Percentiles rank a stretch among this genome's conserved stretches.
These are phyloP conservation scores for Poeciliopsis presidionis DNA, from an alignment of 2,797 vertebrate species.

Conservation along the genomic window DNA sequence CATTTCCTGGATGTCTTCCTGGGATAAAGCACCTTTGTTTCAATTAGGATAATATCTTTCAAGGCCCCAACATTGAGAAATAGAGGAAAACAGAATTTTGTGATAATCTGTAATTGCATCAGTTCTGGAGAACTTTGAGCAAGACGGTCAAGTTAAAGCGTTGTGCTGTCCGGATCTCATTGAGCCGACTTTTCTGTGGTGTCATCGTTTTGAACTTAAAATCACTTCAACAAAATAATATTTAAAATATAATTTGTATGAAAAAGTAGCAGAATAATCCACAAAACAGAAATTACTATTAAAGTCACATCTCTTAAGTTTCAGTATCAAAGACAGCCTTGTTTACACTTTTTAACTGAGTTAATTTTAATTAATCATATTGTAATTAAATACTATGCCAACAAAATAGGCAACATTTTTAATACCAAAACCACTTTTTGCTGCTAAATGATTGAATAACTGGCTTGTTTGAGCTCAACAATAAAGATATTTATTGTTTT, in stretches of 20 bases:
- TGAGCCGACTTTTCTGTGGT: not conserved
- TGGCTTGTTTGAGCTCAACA: too few relatives aligned
- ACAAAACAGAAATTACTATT: not conserved
- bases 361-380: too few relatives aligned
- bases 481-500: too few relatives aligned
- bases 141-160: not conserved
- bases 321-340: too few relatives aligned
- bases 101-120: not conserved
- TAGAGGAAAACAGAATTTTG: not conserved
- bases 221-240: not conserved
- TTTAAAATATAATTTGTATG: not conserved
- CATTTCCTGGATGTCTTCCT: not conserved
- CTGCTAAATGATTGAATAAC: too few relatives aligned
- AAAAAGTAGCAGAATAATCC: not conserved
- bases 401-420: too few relatives aligned
- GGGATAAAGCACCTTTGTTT: not conserved
- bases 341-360: too few relatives aligned
- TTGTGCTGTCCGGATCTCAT: not conserved
- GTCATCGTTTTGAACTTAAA: not conserved
- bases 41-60: not conserved
- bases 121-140: not conserved
- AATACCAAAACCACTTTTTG: too few relatives aligned
- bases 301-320: not conserved
- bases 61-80: not conserved
- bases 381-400: too few relatives aligned